These are phyloP conservation scores for Machimus atricapillus DNA, from an alignment of 2,888 invertebrate genomes.

Conservation along the genomic window DNA sequence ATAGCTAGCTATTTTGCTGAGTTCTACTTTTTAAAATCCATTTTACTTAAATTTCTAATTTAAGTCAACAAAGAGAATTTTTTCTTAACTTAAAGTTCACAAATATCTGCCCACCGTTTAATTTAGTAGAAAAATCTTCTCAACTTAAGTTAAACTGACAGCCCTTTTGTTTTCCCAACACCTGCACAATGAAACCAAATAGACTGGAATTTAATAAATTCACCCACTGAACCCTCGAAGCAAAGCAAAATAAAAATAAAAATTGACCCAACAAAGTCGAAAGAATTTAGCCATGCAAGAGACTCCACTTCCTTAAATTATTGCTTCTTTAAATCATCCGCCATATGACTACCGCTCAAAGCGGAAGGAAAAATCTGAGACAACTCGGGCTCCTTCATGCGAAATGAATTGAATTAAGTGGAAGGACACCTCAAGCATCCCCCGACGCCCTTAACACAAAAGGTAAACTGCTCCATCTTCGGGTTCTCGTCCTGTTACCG, in stretches of 20 bases:
- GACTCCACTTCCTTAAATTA: conserved; percentile 12
- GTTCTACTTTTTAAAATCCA: no score
- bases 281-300: conserved; percentile 23
- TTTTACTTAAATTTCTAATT: no score
- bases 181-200: not conserved
- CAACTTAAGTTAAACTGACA: not conserved
- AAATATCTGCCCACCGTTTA: no score
- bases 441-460: conserved; percentile 16
- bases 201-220: not conserved
- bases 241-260: not conserved
- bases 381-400: conserved; percentile 35
- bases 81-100: no score
- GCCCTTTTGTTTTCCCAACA: not conserved
- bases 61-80: no score
- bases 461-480: conserved; percentile 21
- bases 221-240: not conserved
- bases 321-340: not conserved
- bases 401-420: conserved; percentile 42
- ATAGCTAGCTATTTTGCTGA: no score
- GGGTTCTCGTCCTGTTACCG: not conserved
- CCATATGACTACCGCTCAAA: conserved; percentile 30
- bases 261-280: not conserved
- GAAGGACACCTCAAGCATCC: conserved; percentile 36
- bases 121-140: not conserved
- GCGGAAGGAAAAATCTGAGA: conserved; percentile 35